Evolutionary conservation across 2,113 vertebrate genomes (phyloP).

Genomic region (human (Homo sapiens)): DNA sequence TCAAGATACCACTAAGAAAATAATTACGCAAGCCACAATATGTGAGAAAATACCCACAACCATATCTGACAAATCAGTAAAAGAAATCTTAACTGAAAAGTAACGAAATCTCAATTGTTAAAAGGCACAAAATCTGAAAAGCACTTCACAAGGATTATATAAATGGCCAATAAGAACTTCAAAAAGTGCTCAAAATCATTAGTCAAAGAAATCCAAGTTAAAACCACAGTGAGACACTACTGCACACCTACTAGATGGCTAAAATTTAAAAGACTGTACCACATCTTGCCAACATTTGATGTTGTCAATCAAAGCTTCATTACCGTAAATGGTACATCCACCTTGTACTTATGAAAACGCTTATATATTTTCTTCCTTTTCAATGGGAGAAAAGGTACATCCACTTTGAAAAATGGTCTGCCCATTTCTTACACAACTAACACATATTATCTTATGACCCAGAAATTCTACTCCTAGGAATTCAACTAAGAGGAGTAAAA

Average conservation of each 20-base stretch:
- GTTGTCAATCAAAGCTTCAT: neutral
- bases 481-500: neutral
- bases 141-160: neutral
- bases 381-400: neutral
- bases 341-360: too few species aligned
- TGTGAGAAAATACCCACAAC: neutral
- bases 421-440: neutral
- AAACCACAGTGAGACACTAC: neutral
- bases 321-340: neutral
- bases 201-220: neutral
- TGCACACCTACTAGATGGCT: neutral
- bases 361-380: too few species aligned
- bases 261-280: neutral
- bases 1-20: conserved; percentile 15
- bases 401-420: neutral
- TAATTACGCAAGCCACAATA: neutral
- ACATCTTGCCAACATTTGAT: neutral
- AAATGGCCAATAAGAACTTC: neutral
- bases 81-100: neutral
- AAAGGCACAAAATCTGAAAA: neutral
- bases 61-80: neutral
- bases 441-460: neutral
- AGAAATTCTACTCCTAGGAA: neutral
- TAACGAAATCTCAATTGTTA: neutral
- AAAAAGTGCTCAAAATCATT: neutral